Evolutionary conservation across 2,797 vertebrate genomes (phyloP), one percentile per base, ranked within the genome.

Genomic region (Prunella strophiata): DNA sequence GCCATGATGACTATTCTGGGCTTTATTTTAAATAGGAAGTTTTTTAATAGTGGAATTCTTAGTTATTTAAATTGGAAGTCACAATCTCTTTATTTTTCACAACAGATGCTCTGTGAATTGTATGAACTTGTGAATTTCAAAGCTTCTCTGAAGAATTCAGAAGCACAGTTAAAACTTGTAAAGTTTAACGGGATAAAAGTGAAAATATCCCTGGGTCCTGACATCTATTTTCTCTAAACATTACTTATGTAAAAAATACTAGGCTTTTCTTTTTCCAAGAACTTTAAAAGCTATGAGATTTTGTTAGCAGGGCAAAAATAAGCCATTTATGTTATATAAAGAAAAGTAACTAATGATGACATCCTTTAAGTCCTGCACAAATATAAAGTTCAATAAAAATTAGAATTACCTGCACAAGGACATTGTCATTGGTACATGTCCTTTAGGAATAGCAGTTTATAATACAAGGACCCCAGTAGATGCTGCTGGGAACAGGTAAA

Each of bases 91-190:
- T 97, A 97, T 98, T 98, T 98, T 98, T 98, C 97, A 97, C 97
- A 98, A 98, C 98, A 98, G 98, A 98, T 98, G 98, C 98, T 98
- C 97, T 98, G 98, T 96, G 97, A 98, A 98, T 98, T 98, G 97
- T 95, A 97, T 96, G 97, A 98, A 98, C 96, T 98, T 98, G 97
- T 97, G 98, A 98, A 98, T 97, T 98, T 98, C 66, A 72, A 97
- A 97, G 95, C 96, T 98, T 97, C 95, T 98, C 97, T 97, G 96
- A 98, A 98, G 97, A 96, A 98, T 97, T 98, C 97, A 98, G 95
- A 98, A 97, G 91, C 93, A 97, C 83, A 96, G 97, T 86, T 97
- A 95, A 98, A 98, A 97, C 97, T 97, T 98, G 97, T 97, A 98
- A 97, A 92, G 94, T 96, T 97, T 96, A 98, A 92, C 58, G 59